phyloP scores from a whole-genome alignment of 2,113 vertebrate genomes.

The Struthidea cinerea region DNA sequence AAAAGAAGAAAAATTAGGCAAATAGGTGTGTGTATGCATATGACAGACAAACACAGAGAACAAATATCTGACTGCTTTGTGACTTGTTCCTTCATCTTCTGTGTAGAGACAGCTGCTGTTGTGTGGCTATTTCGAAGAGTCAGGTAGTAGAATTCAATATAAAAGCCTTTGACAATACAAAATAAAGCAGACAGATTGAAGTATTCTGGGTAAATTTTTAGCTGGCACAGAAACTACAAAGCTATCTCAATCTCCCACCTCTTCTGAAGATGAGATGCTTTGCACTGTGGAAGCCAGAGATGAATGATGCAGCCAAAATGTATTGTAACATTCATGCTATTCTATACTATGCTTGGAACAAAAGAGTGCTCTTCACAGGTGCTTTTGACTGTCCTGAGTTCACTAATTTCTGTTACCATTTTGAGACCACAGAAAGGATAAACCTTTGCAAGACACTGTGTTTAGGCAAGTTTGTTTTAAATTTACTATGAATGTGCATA shows the following conservation, averaged over 20 bases:
- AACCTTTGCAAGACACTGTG: not conserved
- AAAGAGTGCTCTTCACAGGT: not conserved
- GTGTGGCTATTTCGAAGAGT: not conserved
- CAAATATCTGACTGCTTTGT: not conserved
- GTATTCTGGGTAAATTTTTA: not conserved
- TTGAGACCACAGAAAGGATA: not conserved
- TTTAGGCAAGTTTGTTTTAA: not conserved
- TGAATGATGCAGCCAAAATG: not conserved
- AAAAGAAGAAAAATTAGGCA: not conserved
- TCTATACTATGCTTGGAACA: not conserved
- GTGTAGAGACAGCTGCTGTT: not conserved
- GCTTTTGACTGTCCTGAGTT: not conserved
- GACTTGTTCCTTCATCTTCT: not conserved
- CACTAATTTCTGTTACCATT: not conserved
- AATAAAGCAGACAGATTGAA: not conserved
- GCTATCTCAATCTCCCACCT: fast-evolving
- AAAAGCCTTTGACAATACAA: not conserved
- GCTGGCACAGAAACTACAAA: not conserved
- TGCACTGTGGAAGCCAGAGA: not conserved
- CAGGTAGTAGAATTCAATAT: not conserved
- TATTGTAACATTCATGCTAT: not conserved
- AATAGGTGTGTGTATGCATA: not conserved
- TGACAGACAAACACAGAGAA: not conserved
- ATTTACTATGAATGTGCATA: not conserved
- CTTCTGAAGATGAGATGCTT: not conserved